A percentile compares a stretch with the other conserved stretches of the same genome.
Evolutionary conservation across 2,113 vertebrate genomes (phyloP).

Genomic region (Barbus barbus): DNA sequence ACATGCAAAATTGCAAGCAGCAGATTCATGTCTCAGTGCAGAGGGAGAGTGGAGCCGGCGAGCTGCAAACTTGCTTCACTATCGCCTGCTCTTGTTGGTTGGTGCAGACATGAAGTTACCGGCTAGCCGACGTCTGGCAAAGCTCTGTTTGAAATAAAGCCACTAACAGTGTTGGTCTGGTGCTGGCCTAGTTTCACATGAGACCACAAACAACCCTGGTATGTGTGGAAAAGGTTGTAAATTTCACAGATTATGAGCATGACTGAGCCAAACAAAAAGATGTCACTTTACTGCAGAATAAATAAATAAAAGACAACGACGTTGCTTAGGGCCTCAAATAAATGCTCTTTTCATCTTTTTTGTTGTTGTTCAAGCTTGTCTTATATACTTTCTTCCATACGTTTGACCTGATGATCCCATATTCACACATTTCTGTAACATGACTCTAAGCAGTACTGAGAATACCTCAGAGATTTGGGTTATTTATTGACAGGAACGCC

Average conservation of each 20-base stretch:
- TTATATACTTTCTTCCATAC: neutral
- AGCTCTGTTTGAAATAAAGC: constrained; percentile 15
- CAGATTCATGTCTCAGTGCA: neutral
- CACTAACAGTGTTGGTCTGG: constrained; percentile 12
- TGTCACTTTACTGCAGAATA: neutral
- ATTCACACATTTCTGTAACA: neutral
- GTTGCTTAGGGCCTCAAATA: neutral
- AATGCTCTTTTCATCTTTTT: neutral
- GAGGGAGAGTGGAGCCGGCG: neutral
- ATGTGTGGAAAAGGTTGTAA: constrained; percentile 21
- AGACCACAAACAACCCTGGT: constrained; percentile 18
- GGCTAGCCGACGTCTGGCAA: neutral
- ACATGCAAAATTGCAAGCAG: neutral
- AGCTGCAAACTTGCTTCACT: neutral
- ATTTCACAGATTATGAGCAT: constrained; percentile 6
- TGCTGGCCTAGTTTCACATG: constrained; percentile 1
- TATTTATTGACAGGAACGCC: constrained; percentile 26
- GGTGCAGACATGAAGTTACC: neutral
- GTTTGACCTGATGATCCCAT: neutral
- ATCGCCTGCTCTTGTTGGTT: neutral
- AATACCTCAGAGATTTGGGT: constrained; percentile 18
- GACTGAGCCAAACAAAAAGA: neutral
- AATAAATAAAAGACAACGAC: neutral
- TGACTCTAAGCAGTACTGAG: neutral
- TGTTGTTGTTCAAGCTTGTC: no score